A percentile compares a stretch with the other conserved stretches of the same genome.
These are phyloP conservation scores for Cettia cetti DNA, from an alignment of 2,113 vertebrate genomes.

Conservation along the genomic window DNA sequence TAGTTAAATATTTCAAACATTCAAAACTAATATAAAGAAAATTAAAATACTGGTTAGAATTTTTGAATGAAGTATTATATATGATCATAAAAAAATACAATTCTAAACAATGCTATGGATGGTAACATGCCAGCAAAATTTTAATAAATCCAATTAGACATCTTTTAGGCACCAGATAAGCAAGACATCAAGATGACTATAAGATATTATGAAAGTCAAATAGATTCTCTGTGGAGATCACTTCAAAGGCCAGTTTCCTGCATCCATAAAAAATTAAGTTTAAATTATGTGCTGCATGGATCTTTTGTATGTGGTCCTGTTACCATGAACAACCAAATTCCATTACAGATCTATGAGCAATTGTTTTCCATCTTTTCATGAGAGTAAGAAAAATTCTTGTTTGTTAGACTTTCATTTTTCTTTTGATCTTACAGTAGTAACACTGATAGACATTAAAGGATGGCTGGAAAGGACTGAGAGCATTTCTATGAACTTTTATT, in stretches of 20 bases:
- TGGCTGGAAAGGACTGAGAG: background rate
- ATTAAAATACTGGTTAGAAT: background rate
- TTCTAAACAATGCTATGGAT: background rate
- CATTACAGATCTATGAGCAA: background rate
- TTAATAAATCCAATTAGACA: background rate
- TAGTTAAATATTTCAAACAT: background rate
- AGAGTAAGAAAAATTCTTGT: background rate
- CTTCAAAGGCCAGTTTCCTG: slow-evolving; percentile 11
- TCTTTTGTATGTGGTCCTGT: background rate
- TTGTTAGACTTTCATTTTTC: background rate
- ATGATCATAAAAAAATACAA: background rate
- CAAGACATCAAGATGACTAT: background rate
- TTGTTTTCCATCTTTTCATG: background rate
- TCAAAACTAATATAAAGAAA: background rate
- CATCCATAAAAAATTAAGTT: slow-evolving; percentile 29
- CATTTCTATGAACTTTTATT: background rate
- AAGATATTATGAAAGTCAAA: background rate
- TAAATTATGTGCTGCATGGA: background rate
- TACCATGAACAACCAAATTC: slow-evolving; percentile 5
- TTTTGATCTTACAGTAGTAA: background rate
- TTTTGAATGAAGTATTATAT: background rate
- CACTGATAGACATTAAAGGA: background rate
- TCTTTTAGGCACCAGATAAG: background rate
- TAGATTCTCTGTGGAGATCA: background rate
- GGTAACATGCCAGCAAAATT: background rate